Evolutionary conservation across 1,140 invertebrate species (phyloP), one percentile per base, ranked within the genome.

Genomic region (Mizuhopecten yessoensis): DNA sequence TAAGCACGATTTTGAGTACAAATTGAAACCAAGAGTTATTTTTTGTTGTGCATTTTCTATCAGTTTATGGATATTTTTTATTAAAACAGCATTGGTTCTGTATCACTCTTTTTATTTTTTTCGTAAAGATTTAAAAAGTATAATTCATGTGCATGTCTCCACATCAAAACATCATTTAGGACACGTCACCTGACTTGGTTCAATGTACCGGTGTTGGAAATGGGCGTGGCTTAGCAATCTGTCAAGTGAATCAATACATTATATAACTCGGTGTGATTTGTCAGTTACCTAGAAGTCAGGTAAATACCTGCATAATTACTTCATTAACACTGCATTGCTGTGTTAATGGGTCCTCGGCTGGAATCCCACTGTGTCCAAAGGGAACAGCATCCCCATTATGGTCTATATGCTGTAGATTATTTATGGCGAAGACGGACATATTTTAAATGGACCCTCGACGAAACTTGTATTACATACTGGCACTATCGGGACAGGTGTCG

Each of bases 281-380:
- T 11, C 57, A 29, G 57, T 11, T 75, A 75, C n/a, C 57, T 75
- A 11, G 57, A 75, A 75, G 57, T n/a, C 23, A 29, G 23, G n/a
- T 75, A 75, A 75, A 75, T 75, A 75, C 57, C 57, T 75, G 57
- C 23, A 75, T 75, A 75, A 29, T 75, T 75, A 29, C 57, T 75
- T 75, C 57, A 75, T 75, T 75, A 29, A 75, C 57, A 17, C n/a
- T 7, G 11, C 57, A 29, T 29, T 5, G 57, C 23, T 57, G 45
- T 57, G 45, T 57, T 75, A 23, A 29, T 75, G 9, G 57, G 57
- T 23, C 29, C 0, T n/a, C 57, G 1, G 11, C 5, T n/a, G 1
- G n/a, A 13, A 75, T 75, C 29, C 57, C 57, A n/a, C 57, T 29
- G 57, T 75, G 57, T n/a, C 57, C n/a, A 75, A 75, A 75, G 23